Evolutionary conservation across 2,113 vertebrate genomes (phyloP), one percentile per base, ranked within the genome.

Genomic region (Myotis brandtii): DNA sequence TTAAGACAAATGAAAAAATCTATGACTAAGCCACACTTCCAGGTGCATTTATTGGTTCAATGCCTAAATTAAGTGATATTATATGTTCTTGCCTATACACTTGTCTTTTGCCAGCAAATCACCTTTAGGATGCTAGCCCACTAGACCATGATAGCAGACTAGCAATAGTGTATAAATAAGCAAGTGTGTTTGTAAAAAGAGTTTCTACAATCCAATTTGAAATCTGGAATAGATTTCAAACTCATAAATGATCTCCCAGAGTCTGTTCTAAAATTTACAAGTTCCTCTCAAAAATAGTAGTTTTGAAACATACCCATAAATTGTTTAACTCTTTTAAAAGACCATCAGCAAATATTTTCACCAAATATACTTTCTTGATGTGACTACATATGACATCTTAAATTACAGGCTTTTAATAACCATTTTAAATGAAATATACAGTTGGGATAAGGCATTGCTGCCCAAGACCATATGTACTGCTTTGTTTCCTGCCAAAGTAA

Each of bases 401-500:
- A 89, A 54, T 73, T 14, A 84, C 67, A 81, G 32, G 6, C 0
- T 75, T 91, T 82, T 12, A 81, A 56, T 52, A 80, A 37, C 9
- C 34, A 83, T 79, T 40, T 82, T 50, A 48, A 20, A 20, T 56
- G 9, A 88, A 30, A 83, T n/a, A 94, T 64, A 34, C 34, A 66
- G 40, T 46, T 75, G 81, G 23, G 32, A 79, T 48, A 73, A 87
- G 59, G 40, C 16, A n/a, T 9, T 13, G 32, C 14, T 72, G n/a
- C 37, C 25, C 9, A 23, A 25, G 27, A 64, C 69, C 54, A 76
- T 67, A 89, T 23, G 77, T 9, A 75, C 3, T 3, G 17, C n/a
- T 59, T 67, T 64, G 66, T 48, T 62, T 91, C 83, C 73, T 90
- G 59, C 92, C 43, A 67, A 81, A 87, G 69, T 95, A 82, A 92